Base-by-base conservation (phyloP, 2,113 vertebrate genomes). In the Grammomys surdaster region DNA sequence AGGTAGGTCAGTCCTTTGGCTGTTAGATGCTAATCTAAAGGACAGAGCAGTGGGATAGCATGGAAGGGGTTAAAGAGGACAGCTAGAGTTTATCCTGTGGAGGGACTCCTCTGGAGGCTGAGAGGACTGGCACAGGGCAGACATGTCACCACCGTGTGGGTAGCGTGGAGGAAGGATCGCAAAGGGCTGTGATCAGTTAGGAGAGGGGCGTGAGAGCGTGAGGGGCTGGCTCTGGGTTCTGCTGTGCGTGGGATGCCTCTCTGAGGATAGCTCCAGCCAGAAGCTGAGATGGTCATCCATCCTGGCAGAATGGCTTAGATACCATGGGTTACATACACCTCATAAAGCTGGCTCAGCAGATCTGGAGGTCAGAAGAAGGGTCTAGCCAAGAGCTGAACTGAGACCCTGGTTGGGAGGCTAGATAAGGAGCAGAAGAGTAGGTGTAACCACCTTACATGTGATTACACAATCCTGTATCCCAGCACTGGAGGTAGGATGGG, bases 81-180 rank as follows among this genome's bases (percentile, higher is more conserved):
- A 7, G 26, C 48, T 48, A 70, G 78, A 56, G 69, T 75, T 28
- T 67, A 69, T 16, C 36, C 26, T 89, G 24, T 3, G 40, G 75
- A 95, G 69, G 70, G 31, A 36, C 70, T 88, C 31, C 93, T 36
- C 24, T 14, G 70, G 69, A 72, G 48, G 43, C 56, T 51, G 3
- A 46, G 60, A 58, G 40, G 40, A 36, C 88, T 26, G 14, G 20
- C 40, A 1, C 40, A n/a, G n/a, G 86, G 24, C 7, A 31, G 60
- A 88, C 26, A 28, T 1, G 6, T 48, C 43, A 3, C 24, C 7
- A 1, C n/a, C 2, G 3, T 5, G 9, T 4, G 22, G 4, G 69
- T 24, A 40, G 24, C 1, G 0, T 7, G 17, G n/a, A 48, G 56
- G 54, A 1, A 28, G 13, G 76, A n/a, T 51, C n/a, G 63, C 31